phyloP scores from a whole-genome alignment of 2,113 vertebrate genomes.

The Lophochroa leadbeateri region DNA sequence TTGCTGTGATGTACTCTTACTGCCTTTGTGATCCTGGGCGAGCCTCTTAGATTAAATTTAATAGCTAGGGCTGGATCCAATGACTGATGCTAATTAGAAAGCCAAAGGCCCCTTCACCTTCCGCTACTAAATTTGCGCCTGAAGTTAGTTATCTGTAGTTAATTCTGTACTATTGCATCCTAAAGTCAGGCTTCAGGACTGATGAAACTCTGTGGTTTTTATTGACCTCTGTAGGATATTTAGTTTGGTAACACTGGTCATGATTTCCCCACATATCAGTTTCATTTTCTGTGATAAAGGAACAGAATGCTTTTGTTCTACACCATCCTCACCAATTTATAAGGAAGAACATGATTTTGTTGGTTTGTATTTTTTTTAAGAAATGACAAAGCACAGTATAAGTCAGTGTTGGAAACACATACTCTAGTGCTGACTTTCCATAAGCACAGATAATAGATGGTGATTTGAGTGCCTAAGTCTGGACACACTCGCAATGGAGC shows the following conservation, averaged over 20 bases:
- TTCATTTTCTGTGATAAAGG: background rate
- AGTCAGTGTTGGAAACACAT: background rate
- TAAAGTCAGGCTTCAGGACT: background rate
- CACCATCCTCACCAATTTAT: background rate
- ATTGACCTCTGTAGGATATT: background rate
- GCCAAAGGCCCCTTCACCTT: constrained; percentile 35
- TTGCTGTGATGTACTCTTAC: background rate
- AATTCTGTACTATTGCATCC: background rate
- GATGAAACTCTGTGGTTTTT: background rate
- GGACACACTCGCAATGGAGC: accelerated
- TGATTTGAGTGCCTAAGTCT: background rate
- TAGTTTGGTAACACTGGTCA: background rate
- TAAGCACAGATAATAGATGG: background rate
- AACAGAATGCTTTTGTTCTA: background rate
- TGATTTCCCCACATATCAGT: background rate
- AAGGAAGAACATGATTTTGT: background rate
- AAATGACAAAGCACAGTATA: background rate
- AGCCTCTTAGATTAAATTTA: constrained; percentile 18
- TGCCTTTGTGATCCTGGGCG: constrained; percentile 3
- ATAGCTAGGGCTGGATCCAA: background rate
- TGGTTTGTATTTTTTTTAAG: background rate
- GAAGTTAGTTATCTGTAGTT: background rate
- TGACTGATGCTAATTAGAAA: constrained; percentile 38
- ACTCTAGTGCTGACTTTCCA: background rate
- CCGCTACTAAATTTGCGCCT: constrained; percentile 27